phyloP scores from a whole-genome alignment of 2,113 vertebrate genomes.

The Paramisgurnus dabryanus region DNA sequence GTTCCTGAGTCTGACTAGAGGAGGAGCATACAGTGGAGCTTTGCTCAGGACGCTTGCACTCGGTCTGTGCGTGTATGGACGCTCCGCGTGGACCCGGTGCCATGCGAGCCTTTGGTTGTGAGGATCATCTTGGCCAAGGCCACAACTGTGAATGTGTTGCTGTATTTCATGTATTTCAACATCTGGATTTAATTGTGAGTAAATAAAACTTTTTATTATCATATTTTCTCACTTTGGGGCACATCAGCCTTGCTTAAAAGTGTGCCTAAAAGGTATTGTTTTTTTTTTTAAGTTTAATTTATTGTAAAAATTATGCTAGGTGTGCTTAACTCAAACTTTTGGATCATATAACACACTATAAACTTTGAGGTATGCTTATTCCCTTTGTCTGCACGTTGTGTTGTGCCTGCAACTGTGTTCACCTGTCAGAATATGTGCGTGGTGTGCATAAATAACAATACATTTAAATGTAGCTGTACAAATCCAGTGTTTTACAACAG shows the following conservation, averaged over 20 bases:
- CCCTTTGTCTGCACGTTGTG: background rate
- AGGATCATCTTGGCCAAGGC: conserved; percentile 14
- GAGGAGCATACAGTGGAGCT: conserved; percentile 68
- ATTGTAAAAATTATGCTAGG: background rate
- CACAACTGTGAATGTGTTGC: conserved; percentile 5
- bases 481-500: background rate
- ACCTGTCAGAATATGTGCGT: background rate
- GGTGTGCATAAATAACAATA: background rate
- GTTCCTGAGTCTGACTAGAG: conserved; percentile 70
- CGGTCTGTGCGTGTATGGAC: conserved; percentile 20
- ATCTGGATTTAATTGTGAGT: conserved; percentile 33
- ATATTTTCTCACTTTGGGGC: background rate
- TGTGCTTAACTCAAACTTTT: background rate
- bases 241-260: background rate
- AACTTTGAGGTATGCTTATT: background rate
- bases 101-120: background rate
- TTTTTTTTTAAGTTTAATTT: no score
- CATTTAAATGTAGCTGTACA: background rate
- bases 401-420: background rate
- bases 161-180: conserved; percentile 15
- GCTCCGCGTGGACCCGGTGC: background rate
- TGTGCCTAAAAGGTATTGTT: background rate
- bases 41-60: conserved; percentile 44
- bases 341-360: background rate
- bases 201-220: background rate